These are phyloP conservation scores for Poicephalus meyeri DNA, from an alignment of 2,113 vertebrate species.

Conservation along the genomic window DNA sequence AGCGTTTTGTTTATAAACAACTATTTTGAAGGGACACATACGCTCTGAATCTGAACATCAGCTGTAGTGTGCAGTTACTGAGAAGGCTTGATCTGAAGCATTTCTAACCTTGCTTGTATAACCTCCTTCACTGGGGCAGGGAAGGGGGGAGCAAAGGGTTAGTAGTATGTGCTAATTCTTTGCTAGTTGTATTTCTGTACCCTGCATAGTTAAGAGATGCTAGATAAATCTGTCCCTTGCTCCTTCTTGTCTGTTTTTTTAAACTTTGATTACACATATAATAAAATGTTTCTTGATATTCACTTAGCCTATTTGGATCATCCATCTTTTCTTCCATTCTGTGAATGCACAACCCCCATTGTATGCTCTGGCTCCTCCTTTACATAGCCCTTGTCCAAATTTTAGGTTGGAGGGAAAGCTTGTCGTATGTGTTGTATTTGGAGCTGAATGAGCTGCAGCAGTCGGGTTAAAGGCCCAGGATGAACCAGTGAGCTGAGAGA, in stretches of 20 bases:
- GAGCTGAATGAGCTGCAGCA: neutral
- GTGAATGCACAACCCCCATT: neutral
- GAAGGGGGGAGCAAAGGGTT: constrained; percentile 53
- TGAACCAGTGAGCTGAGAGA: neutral
- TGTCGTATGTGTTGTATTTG: neutral
- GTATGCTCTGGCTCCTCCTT: neutral
- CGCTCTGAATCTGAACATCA: constrained; percentile 43
- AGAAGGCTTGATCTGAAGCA: constrained; percentile 46
- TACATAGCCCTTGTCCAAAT: neutral
- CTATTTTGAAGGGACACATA: neutral
- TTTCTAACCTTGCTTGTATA: constrained; percentile 29
- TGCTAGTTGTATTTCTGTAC: constrained; percentile 62
- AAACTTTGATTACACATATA: constrained; percentile 68
- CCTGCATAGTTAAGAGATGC: constrained; percentile 37
- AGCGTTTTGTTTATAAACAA: constrained; percentile 16
- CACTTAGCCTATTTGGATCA: constrained; percentile 12
- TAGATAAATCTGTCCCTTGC: constrained; percentile 45
- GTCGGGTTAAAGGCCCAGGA: neutral
- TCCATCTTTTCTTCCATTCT: neutral
- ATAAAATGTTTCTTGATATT: constrained; percentile 79
- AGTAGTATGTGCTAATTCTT: constrained; percentile 44
- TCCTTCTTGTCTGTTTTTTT: constrained; percentile 65
- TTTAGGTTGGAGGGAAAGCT: neutral
- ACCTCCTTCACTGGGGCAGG: constrained; percentile 29
- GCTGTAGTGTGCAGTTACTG: constrained; percentile 41